Conservation (phyloP, 2,888 invertebrate species). For the Odontocolon sp. region DNA sequence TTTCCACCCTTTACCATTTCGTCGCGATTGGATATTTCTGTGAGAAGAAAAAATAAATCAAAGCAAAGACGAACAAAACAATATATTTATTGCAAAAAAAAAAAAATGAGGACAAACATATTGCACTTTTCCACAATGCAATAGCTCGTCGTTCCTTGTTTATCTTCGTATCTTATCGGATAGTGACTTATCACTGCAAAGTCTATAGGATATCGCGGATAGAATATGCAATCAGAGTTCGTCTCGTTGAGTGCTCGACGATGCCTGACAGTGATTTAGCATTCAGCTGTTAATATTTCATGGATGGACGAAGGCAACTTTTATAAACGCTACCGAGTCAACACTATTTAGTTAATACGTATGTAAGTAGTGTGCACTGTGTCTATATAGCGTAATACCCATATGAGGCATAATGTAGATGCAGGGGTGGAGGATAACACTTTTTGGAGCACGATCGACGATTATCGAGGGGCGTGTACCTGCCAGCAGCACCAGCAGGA, state of each 20-base stretch:
- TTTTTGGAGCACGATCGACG: constrained; percentile 34
- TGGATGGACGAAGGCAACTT: neutral
- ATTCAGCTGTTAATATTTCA: constrained; percentile 23
- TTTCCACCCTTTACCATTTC: constrained; percentile 25
- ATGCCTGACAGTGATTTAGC: constrained; percentile 22
- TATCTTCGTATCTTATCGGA: constrained; percentile 16
- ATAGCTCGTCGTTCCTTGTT: neutral
- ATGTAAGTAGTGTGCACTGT: neutral
- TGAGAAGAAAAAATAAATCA: neutral
- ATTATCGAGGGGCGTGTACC: constrained; percentile 57
- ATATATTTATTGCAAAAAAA: neutral
- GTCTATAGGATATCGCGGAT: constrained; percentile 4
- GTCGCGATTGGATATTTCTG: neutral
- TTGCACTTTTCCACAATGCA: constrained; percentile 8
- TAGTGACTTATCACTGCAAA: constrained; percentile 13
- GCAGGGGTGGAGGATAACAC: neutral
- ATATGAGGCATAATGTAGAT: constrained; percentile 15
- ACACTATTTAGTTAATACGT: constrained; percentile 5
- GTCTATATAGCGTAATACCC: constrained; percentile 9
- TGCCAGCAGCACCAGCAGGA: constrained; percentile 56
- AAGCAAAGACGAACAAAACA: neutral
- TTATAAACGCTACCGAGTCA: constrained; percentile 8
- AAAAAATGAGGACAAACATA: constrained; percentile 13
- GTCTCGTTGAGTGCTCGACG: constrained; percentile 12
- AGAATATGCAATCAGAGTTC: constrained; percentile 4